A percentile compares a stretch with the other conserved stretches of the same genome.
Evolutionary conservation across 2,888 invertebrate species (phyloP).

Genomic region (Fabriciana adippe): DNA sequence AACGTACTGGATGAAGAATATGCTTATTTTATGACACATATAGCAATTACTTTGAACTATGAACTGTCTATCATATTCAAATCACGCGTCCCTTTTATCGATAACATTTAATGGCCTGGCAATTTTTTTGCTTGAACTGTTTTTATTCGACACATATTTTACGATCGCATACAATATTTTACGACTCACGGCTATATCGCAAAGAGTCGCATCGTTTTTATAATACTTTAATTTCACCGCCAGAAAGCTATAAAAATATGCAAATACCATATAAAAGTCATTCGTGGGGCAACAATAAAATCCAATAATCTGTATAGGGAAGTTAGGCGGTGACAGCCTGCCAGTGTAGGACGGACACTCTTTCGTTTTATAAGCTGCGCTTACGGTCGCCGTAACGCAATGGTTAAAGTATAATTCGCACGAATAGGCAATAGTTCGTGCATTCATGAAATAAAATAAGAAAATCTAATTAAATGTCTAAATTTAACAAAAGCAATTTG

Average conservation of each 20-base stretch:
- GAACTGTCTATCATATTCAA: constrained; percentile 19
- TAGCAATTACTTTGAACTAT: not conserved
- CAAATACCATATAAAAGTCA: constrained; percentile 75
- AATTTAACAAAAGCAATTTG: no score
- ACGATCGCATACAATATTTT: constrained; percentile 76
- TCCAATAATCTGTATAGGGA: constrained; percentile 55
- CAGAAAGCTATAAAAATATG: constrained; percentile 79
- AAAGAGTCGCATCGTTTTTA: constrained; percentile 73
- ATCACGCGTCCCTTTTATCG: constrained; percentile 30
- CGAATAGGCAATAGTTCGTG: no score
- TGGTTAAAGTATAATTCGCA: not conserved
- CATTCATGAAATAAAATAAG: no score
- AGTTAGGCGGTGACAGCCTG: constrained; percentile 40
- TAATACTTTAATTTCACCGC: constrained; percentile 81
- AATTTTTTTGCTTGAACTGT: constrained; percentile 68
- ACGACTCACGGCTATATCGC: constrained; percentile 72
- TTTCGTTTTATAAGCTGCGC: not conserved
- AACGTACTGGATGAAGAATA: not conserved
- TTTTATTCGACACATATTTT: constrained; percentile 73
- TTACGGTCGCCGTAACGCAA: not conserved
- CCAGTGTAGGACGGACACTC: constrained; percentile 12
- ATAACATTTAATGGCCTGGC: constrained; percentile 55
- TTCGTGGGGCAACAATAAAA: constrained; percentile 62
- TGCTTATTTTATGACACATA: not conserved
- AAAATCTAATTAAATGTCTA: no score